A percentile compares a stretch with the other conserved stretches of the same genome.
Conservation (phyloP, 1,140 invertebrate genomes). For the Apolygus lucorum region DNA sequence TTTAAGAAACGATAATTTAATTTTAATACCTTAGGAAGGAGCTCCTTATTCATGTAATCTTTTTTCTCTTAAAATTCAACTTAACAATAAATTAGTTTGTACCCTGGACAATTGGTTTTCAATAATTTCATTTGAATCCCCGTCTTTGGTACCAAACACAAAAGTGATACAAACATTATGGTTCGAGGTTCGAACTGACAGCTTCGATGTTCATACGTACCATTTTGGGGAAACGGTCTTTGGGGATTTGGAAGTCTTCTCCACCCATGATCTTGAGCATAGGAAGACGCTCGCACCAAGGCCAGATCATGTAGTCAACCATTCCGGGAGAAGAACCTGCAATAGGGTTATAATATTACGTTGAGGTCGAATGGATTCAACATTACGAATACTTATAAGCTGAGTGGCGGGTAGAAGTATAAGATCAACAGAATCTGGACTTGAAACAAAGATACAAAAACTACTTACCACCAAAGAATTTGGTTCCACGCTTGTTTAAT, state of each 20-base stretch:
- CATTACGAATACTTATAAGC: too few relatives aligned
- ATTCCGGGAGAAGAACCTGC: conserved; percentile 55
- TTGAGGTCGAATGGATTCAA: neutral
- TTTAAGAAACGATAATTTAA: too few relatives aligned
- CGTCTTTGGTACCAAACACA: too few relatives aligned
- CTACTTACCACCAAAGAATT: conserved; percentile 54
- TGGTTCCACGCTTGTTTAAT: conserved; percentile 49
- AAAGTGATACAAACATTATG: neutral
- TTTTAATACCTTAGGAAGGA: too few relatives aligned
- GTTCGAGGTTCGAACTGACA: neutral
- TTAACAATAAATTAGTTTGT: too few relatives aligned
- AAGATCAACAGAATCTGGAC: too few relatives aligned
- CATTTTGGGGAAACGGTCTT: conserved; percentile 41
- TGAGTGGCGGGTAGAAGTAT: too few relatives aligned
- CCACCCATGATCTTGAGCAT: conserved; percentile 47
- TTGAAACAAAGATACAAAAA: neutral
- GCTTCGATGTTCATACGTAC: conserved; percentile 36
- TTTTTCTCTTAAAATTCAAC: too few relatives aligned
- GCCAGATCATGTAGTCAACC: conserved; percentile 86
- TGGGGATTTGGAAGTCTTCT: conserved; percentile 45
- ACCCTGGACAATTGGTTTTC: too few relatives aligned
- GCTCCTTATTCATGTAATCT: too few relatives aligned
- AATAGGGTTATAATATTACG: neutral
- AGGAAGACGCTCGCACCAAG: conserved; percentile 67
- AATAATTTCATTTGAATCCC: too few relatives aligned